These are phyloP conservation scores for Sorex araneus DNA, from an alignment of 2,113 vertebrate genomes.

Conservation along the genomic window DNA sequence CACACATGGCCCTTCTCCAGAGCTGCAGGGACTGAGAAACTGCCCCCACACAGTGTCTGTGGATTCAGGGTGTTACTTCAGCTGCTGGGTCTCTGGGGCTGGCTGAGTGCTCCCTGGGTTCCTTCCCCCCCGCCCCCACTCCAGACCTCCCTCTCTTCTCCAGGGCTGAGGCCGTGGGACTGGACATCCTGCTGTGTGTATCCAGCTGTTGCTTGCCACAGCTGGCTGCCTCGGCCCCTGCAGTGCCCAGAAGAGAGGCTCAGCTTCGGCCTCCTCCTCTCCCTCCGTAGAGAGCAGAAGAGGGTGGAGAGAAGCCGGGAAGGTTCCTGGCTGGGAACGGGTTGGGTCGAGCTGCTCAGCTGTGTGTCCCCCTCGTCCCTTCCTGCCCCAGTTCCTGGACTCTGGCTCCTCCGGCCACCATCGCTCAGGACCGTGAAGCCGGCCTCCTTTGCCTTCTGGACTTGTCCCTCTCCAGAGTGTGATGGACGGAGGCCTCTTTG, in stretches of 20 bases:
- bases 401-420: background rate
- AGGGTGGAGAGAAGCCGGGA: background rate
- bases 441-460: background rate
- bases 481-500: background rate
- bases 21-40: background rate
- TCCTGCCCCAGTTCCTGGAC: background rate
- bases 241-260: background rate
- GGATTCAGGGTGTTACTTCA: background rate
- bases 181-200: background rate
- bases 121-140: background rate
- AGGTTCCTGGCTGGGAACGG: background rate
- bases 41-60: background rate
- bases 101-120: background rate
- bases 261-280: background rate
- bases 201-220: constrained; percentile 73
- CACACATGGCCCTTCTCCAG: background rate
- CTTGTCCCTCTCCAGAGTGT: too few relatives aligned
- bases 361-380: background rate
- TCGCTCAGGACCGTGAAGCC: background rate
- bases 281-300: background rate
- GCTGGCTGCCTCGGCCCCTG: constrained; percentile 52
- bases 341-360: background rate
- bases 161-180: constrained; percentile 66
- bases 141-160: constrained; percentile 7
- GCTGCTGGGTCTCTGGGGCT: background rate